Percentiles rank a stretch among this genome's conserved stretches.
Conservation (phyloP, 2,113 vertebrate genomes). For the Choloepus hoffmanni region DNA sequence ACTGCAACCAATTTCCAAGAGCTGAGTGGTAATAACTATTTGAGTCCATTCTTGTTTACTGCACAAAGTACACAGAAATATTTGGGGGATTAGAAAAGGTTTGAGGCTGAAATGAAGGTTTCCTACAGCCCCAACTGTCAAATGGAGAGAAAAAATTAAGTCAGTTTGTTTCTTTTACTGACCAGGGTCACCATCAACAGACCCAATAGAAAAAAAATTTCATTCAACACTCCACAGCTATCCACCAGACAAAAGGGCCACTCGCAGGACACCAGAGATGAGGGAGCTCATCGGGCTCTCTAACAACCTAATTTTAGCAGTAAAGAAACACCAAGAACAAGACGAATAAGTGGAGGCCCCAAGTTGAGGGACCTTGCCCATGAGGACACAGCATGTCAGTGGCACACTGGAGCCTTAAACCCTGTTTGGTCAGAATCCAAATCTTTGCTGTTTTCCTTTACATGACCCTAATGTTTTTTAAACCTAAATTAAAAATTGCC, state of each 20-base stretch:
- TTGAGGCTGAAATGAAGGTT: not conserved
- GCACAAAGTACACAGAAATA: not conserved
- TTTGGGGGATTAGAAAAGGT: not conserved
- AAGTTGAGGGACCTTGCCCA: too few relatives aligned
- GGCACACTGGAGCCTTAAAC: not conserved
- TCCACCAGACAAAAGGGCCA: not conserved
- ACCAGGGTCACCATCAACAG: not conserved
- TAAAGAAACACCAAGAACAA: not conserved
- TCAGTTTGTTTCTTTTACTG: not conserved
- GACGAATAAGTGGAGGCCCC: not conserved
- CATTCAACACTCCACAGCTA: not conserved
- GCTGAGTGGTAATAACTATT: not conserved
- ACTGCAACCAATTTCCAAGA: not conserved
- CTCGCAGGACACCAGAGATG: not conserved
- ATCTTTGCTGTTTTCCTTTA: not conserved
- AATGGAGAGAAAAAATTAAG: not conserved
- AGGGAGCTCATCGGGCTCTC: not conserved
- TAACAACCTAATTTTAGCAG: not conserved
- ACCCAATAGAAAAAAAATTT: not conserved
- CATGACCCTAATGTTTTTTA: not conserved
- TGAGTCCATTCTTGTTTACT: not conserved
- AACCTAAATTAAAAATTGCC: slow-evolving; percentile 29
- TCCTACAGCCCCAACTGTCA: not conserved
- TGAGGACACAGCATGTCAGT: rapidly evolving
- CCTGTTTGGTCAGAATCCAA: not conserved